phyloP scores from a whole-genome alignment of 1,140 invertebrate species.

The Polypedilum vanderplanki region DNA sequence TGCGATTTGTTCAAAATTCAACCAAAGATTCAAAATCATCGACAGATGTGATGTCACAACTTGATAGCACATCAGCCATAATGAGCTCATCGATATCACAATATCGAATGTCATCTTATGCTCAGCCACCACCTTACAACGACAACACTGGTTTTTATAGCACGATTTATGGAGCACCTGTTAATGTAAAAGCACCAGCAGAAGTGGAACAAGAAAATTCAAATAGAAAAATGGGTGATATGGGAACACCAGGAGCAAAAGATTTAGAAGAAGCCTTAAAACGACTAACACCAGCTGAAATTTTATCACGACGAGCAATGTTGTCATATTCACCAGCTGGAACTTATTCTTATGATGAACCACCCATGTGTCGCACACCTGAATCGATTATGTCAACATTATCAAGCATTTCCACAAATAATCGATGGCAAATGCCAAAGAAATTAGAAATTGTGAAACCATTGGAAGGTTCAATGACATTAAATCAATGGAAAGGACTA shows the following conservation, averaged over 20 bases:
- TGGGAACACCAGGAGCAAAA: slow-evolving; percentile 76
- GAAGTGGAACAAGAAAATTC: slow-evolving; percentile 42
- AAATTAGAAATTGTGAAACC: slow-evolving; percentile 95
- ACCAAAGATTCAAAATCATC: not conserved
- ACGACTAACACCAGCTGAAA: slow-evolving; percentile 71
- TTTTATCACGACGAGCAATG: slow-evolving; percentile 63
- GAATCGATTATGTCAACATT: slow-evolving; percentile 77
- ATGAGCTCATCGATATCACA: slow-evolving; percentile 34
- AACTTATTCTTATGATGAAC: slow-evolving; percentile 50
- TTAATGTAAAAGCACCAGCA: slow-evolving; percentile 17
- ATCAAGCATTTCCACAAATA: slow-evolving; percentile 45
- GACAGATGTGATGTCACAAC: slow-evolving; percentile 40
- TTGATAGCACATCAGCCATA: slow-evolving; percentile 42
- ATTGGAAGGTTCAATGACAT: slow-evolving; percentile 85
- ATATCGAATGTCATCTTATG: slow-evolving; percentile 46
- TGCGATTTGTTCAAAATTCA: slow-evolving; percentile 58
- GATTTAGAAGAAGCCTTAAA: slow-evolving; percentile 81
- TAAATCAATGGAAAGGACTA: slow-evolving; percentile 89
- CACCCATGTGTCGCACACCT: slow-evolving; percentile 52
- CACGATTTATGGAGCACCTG: not conserved
- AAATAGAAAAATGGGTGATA: slow-evolving; percentile 51
- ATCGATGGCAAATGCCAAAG: slow-evolving; percentile 72
- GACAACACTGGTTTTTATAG: not conserved
- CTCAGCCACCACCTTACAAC: not conserved
- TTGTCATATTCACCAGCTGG: slow-evolving; percentile 55